A percentile compares a stretch with the other conserved stretches of the same genome.
Conservation (phyloP, 2,113 vertebrate species). For the Trachemys scripta region DNA sequence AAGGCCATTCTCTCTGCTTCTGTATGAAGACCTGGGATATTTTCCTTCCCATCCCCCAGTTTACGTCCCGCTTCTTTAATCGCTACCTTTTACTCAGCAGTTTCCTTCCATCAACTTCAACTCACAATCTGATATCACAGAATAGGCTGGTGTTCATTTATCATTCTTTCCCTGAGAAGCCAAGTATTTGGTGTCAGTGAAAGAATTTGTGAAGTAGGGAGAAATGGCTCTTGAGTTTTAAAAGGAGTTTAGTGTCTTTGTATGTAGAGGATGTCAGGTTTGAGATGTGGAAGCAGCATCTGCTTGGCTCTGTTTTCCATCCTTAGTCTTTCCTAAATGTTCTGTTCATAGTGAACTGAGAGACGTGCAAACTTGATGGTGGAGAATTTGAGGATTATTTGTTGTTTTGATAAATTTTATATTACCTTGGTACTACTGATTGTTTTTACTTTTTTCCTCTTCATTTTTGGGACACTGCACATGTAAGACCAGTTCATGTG, state of each 20-base stretch:
- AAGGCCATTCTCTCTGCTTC: neutral
- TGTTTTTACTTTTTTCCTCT: neutral
- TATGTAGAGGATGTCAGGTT: neutral
- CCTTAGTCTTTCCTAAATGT: neutral
- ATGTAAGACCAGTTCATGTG: conserved; percentile 18
- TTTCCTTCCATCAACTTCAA: neutral
- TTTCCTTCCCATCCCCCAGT: neutral
- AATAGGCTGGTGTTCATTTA: neutral
- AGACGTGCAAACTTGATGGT: neutral
- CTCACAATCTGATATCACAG: neutral
- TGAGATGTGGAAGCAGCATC: neutral
- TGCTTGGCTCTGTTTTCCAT: neutral
- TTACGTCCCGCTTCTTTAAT: neutral
- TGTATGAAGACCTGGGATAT: neutral
- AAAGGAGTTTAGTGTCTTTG: neutral
- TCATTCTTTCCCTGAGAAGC: neutral
- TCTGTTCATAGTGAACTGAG: neutral
- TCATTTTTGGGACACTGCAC: neutral
- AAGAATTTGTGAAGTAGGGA: neutral
- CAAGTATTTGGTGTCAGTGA: neutral
- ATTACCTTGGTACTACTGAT: neutral
- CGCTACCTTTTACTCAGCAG: neutral
- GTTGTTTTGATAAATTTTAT: conserved; percentile 11
- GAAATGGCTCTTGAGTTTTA: neutral
- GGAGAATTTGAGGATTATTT: neutral